Evolutionary conservation across 2,888 invertebrate species (phyloP).

Genomic region (Rotaria macrura): DNA sequence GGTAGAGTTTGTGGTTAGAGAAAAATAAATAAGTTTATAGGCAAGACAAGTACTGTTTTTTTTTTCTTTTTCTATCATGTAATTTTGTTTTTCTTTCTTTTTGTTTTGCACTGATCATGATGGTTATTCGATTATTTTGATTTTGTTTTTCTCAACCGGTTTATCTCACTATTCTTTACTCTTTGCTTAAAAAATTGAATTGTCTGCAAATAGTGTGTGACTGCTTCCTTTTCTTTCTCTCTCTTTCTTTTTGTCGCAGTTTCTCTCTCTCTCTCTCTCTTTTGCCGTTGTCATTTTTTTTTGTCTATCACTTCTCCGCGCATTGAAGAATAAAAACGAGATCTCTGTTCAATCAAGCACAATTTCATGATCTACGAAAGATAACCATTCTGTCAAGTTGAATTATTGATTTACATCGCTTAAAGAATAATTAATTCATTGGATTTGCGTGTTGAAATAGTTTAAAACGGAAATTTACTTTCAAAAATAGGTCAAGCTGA

Average conservation of each 20-base stretch:
- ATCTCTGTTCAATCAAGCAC: not conserved
- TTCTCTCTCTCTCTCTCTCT: not conserved
- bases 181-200: constrained; percentile 1
- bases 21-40: not conserved
- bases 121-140: not conserved
- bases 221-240: not conserved
- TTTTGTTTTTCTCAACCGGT: constrained; percentile 8
- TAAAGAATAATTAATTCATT: not conserved
- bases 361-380: not conserved
- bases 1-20: constrained; percentile 8
- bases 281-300: constrained; percentile 5
- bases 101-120: not conserved
- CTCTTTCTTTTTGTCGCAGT: not conserved
- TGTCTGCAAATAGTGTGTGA: constrained; percentile 21
- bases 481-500: no score
- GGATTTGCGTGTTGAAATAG: no score
- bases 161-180: constrained; percentile 4
- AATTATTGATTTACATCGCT: not conserved
- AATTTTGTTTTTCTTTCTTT: not conserved
- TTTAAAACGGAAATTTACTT: no score
- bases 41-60: constrained; percentile 7
- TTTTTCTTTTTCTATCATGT: not conserved
- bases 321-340: constrained; percentile 2
- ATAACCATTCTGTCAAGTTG: not conserved
- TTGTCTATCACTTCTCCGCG: not conserved